A percentile compares a stretch with the other conserved stretches of the same genome.
Conservation (phyloP, 2,888 invertebrate genomes). For the Tiphia femorata region DNA sequence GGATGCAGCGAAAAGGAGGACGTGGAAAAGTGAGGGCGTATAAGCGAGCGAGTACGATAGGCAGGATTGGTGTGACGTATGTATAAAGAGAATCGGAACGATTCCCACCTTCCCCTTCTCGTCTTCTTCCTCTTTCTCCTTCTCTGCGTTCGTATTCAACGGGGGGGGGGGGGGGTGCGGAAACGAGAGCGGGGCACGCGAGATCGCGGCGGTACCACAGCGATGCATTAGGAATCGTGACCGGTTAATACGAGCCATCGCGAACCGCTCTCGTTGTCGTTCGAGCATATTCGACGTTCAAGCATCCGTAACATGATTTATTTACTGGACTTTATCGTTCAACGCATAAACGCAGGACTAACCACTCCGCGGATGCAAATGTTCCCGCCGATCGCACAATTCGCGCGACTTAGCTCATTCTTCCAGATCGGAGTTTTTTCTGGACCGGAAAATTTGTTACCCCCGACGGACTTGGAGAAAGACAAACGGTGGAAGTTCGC, state of each 20-base stretch:
- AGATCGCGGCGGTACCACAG: neutral
- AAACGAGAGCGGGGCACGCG: no score
- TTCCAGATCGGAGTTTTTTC: no score
- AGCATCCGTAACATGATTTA: conserved; percentile 23
- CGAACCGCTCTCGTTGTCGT: conserved; percentile 11
- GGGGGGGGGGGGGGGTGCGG: no score
- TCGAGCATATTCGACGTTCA: conserved; percentile 19
- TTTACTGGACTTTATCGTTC: conserved; percentile 6
- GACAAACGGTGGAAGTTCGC: conserved; percentile 7
- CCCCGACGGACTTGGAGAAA: no score
- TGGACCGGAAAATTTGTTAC: no score
- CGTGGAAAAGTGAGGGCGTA: no score
- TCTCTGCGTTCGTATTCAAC: neutral
- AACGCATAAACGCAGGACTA: neutral
- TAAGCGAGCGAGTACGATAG: no score
- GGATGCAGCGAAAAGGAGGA: no score
- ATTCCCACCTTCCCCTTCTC: conserved; percentile 10
- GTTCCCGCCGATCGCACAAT: no score
- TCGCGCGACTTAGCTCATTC: no score
- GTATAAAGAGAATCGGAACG: no score
- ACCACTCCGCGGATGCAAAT: neutral
- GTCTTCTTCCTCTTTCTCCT: neutral
- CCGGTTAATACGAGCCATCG: conserved; percentile 26
- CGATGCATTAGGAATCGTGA: conserved; percentile 32
- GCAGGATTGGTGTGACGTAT: no score